Evolutionary conservation across 2,888 invertebrate species (phyloP).

Genomic region (Pseudococcus jackbeardsleyi): DNA sequence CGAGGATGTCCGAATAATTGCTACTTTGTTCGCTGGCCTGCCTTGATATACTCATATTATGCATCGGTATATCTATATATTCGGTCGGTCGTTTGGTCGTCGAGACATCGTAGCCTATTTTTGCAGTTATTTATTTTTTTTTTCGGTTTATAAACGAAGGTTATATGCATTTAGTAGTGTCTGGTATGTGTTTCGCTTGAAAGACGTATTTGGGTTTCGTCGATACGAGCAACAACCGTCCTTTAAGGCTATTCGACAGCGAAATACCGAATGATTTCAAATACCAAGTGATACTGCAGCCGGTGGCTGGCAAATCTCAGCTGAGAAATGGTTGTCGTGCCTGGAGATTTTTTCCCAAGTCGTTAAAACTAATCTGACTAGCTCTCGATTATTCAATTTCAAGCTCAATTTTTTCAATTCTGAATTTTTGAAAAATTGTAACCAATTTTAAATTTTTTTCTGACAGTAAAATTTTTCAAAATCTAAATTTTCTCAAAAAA

Average conservation of each 20-base stretch:
- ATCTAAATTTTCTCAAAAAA: too few relatives aligned
- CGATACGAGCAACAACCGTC: neutral
- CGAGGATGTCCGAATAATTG: conserved; percentile 55
- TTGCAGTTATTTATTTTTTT: conserved; percentile 22
- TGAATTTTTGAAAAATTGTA: too few relatives aligned
- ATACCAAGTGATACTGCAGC: neutral
- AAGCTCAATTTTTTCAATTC: too few relatives aligned
- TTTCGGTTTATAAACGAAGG: conserved; percentile 31
- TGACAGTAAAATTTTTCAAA: too few relatives aligned
- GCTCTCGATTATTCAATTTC: neutral
- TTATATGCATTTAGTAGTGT: neutral
- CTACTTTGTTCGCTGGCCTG: conserved; percentile 47
- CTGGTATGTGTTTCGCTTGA: neutral
- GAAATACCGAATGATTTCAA: neutral
- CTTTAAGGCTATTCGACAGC: neutral
- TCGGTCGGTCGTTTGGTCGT: neutral
- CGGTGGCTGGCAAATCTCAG: neutral
- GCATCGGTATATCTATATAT: neutral
- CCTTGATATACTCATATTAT: conserved; percentile 36
- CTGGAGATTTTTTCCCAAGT: neutral
- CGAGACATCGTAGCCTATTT: conserved; percentile 55
- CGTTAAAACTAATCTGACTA: neutral
- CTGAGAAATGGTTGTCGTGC: neutral
- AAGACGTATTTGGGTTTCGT: conserved; percentile 12
- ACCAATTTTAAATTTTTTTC: too few relatives aligned